Evolutionary conservation across 2,888 invertebrate genomes (phyloP).

Genomic region (Diplolepis rosae): DNA sequence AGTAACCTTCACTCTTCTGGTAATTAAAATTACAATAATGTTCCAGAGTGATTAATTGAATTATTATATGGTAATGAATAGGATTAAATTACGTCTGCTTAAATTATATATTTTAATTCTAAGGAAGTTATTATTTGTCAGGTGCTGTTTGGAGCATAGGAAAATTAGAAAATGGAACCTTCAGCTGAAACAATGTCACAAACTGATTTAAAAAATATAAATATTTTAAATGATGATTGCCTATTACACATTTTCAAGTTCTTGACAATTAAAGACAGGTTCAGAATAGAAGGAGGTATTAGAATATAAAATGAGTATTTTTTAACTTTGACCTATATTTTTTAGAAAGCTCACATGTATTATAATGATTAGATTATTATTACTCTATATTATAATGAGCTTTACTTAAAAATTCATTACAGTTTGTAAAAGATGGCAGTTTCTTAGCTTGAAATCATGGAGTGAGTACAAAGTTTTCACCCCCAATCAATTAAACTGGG

Average conservation of each 20-base stretch:
- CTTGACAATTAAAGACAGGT: constrained; percentile 14
- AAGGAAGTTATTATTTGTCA: neutral
- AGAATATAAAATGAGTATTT: neutral
- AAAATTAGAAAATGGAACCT: neutral
- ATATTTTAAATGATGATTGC: constrained; percentile 9
- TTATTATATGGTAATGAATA: too few relatives aligned
- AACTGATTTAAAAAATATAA: neutral
- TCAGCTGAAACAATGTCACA: constrained; percentile 2
- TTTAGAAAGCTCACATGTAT: too few relatives aligned
- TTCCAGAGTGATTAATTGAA: too few relatives aligned
- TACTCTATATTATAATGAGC: too few relatives aligned
- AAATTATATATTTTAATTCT: too few relatives aligned
- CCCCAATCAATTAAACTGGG: neutral
- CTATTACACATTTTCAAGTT: constrained; percentile 7
- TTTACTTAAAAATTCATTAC: too few relatives aligned
- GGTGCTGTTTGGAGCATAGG: neutral
- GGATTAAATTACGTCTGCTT: too few relatives aligned
- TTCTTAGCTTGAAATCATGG: neutral
- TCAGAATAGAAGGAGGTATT: neutral
- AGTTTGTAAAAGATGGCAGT: neutral
- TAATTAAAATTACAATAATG: too few relatives aligned
- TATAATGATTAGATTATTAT: too few relatives aligned
- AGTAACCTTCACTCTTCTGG: neutral
- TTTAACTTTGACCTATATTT: too few relatives aligned
- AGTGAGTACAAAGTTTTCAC: neutral